Evolutionary conservation across 2,888 invertebrate genomes (phyloP).

Genomic region (Eupsilia transversa): DNA sequence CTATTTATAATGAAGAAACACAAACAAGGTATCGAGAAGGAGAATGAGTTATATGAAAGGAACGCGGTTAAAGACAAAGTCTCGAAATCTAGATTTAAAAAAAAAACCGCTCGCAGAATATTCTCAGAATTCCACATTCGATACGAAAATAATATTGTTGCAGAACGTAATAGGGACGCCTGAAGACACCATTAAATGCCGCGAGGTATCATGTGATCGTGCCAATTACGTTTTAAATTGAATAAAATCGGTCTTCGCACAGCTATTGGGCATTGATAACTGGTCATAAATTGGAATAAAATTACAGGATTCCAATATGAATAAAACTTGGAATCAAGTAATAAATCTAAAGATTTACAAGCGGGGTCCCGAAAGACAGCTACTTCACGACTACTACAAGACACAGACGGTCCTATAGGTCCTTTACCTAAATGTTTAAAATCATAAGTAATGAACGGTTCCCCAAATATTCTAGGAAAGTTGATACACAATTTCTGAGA

Average conservation of each 20-base stretch:
- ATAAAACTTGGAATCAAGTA: conserved; percentile 24
- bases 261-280: conserved; percentile 47
- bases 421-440: neutral
- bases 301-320: conserved; percentile 33
- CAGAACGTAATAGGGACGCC: conserved; percentile 27
- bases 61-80: neutral
- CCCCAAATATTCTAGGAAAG: neutral
- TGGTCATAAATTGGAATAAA: conserved; percentile 36
- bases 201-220: conserved; percentile 44
- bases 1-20: neutral
- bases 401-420: neutral
- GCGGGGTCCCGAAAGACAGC: neutral
- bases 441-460: neutral
- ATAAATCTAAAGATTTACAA: conserved; percentile 30
- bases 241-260: conserved; percentile 39
- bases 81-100: neutral
- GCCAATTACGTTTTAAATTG: conserved; percentile 63
- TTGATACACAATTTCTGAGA: neutral
- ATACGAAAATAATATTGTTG: conserved; percentile 39
- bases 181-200: conserved; percentile 38
- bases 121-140: conserved; percentile 6
- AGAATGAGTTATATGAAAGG: conserved; percentile 1
- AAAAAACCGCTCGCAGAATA: neutral
- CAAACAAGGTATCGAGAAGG: neutral
- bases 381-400: neutral